Conservation (phyloP, 2,888 invertebrate species). For the Eurois occulta region DNA sequence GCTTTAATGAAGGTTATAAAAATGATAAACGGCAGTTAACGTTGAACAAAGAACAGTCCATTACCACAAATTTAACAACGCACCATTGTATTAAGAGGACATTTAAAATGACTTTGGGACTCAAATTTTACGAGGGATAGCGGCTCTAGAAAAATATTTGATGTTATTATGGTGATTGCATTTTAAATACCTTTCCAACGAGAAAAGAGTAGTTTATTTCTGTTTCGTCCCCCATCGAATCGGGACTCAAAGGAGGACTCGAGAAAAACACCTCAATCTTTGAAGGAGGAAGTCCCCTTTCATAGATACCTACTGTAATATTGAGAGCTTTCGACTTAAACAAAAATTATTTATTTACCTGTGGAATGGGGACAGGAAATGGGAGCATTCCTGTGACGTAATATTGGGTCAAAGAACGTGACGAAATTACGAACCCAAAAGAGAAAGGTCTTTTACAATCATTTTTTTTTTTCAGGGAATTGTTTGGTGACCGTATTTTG, state of each 20-base stretch:
- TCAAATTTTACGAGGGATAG: conserved; percentile 13
- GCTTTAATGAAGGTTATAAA: conserved; percentile 4
- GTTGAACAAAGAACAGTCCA: conserved; percentile 7
- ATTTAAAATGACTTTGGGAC: background rate
- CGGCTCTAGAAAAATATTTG: conserved; percentile 14
- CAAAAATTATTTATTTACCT: conserved; percentile 21
- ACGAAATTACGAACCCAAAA: conserved; percentile 31
- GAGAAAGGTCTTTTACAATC: conserved; percentile 4
- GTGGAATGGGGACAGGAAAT: conserved; percentile 40
- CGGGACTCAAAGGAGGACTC: background rate
- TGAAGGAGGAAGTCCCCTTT: conserved; percentile 19
- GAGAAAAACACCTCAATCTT: conserved; percentile 5
- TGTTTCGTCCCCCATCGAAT: background rate
- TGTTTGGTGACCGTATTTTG: background rate
- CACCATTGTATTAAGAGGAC: conserved; percentile 17
- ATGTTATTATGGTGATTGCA: conserved; percentile 21
- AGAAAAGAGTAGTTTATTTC: background rate
- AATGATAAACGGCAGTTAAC: conserved; percentile 5
- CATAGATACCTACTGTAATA: conserved; percentile 20
- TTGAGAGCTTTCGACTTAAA: conserved; percentile 22
- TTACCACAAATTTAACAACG: background rate
- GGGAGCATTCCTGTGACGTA: conserved; percentile 28
- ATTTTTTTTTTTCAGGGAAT: background rate
- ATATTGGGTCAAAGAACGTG: conserved; percentile 27
- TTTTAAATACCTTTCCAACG: conserved; percentile 30